Evolutionary conservation across 2,888 invertebrate species (phyloP).

Genomic region (Mellilla xanthometata): DNA sequence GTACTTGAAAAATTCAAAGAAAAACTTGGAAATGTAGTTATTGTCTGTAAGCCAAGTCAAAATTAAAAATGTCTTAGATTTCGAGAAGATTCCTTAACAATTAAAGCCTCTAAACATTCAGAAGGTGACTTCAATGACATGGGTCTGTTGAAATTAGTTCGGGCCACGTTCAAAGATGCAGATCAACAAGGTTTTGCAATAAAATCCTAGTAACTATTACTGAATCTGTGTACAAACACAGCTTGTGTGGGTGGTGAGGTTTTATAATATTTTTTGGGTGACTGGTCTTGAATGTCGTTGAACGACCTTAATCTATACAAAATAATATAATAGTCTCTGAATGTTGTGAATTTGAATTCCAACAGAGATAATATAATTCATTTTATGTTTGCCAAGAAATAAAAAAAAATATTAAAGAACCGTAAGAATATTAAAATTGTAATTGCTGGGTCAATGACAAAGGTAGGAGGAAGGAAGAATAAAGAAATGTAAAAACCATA

Average conservation of each 20-base stretch:
- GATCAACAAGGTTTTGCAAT: slow-evolving; percentile 10
- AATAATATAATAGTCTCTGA: not conserved
- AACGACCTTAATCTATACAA: slow-evolving; percentile 2
- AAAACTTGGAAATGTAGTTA: too few species aligned
- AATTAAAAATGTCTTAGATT: too few species aligned
- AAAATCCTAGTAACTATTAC: not conserved
- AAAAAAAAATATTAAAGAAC: too few species aligned
- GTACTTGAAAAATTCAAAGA: too few species aligned
- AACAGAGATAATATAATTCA: too few species aligned
- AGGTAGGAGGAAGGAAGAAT: too few species aligned
- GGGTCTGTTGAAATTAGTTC: slow-evolving; percentile 32
- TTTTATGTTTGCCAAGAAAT: too few species aligned
- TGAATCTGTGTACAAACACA: slow-evolving; percentile 5
- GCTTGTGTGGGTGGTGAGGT: slow-evolving; percentile 7
- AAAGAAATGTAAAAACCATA: too few species aligned
- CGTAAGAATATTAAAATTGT: too few species aligned
- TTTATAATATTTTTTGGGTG: slow-evolving; percentile 1
- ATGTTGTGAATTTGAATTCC: too few species aligned
- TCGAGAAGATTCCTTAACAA: slow-evolving; percentile 25
- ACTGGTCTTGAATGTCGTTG: slow-evolving; percentile 2
- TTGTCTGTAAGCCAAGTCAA: too few species aligned
- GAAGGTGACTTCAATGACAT: slow-evolving; percentile 35
- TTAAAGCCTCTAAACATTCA: slow-evolving; percentile 31
- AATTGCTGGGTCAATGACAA: too few species aligned
- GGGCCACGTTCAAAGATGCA: slow-evolving; percentile 17